Conservation (phyloP, 2,888 invertebrate species). For the Drosophila prostipennis region DNA sequence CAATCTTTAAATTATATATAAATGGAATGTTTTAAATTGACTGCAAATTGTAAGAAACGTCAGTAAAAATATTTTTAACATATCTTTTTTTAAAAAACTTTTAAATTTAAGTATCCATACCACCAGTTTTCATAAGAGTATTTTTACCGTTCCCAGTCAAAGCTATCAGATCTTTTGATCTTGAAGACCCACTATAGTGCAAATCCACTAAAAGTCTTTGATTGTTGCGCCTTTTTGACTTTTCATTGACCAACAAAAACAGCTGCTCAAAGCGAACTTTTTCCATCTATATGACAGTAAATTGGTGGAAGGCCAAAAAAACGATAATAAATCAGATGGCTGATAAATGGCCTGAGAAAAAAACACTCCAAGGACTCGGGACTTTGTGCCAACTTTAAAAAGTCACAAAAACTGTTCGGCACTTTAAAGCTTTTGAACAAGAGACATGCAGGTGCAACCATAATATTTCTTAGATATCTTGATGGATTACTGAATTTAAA, state of each 20-base stretch:
- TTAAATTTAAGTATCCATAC: neutral
- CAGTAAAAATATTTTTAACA: too few species aligned
- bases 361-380: slow-evolving; percentile 12
- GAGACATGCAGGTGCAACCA: slow-evolving; percentile 10
- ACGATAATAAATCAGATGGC: slow-evolving; percentile 23
- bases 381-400: slow-evolving; percentile 11
- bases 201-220: slow-evolving; percentile 18
- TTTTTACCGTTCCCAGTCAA: slow-evolving; percentile 9
- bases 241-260: slow-evolving; percentile 12
- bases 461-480: neutral
- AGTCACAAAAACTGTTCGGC: neutral
- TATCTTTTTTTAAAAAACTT: too few species aligned
- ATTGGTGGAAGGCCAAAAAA: slow-evolving; percentile 22
- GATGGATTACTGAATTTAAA: slow-evolving; percentile 8
- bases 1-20: too few species aligned
- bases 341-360: slow-evolving; percentile 32
- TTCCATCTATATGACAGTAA: slow-evolving; percentile 29
- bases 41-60: too few species aligned
- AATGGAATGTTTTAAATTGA: too few species aligned
- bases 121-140: neutral
- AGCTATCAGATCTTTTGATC: slow-evolving; percentile 28
- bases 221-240: slow-evolving; percentile 24
- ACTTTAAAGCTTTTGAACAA: neutral
- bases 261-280: slow-evolving; percentile 16
- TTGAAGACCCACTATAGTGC: slow-evolving; percentile 24